These are phyloP conservation scores for Tachina lurida DNA, from an alignment of 2,888 invertebrate species.

Conservation along the genomic window DNA sequence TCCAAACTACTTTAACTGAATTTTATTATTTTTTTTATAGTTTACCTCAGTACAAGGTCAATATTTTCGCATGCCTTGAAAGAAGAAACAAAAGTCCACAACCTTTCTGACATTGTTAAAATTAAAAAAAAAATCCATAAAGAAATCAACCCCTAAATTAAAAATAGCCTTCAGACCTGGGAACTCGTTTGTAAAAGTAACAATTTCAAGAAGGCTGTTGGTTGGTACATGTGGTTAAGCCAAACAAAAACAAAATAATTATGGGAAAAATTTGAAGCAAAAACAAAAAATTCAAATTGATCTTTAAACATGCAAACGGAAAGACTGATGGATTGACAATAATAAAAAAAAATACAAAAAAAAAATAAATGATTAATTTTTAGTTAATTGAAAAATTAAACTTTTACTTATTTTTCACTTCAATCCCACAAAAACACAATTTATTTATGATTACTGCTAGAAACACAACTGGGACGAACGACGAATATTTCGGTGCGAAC, in stretches of 20 bases:
- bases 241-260: constrained; percentile 43
- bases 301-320: constrained; percentile 58
- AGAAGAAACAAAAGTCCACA: background rate
- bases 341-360: background rate
- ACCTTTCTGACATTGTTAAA: constrained; percentile 16
- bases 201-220: constrained; percentile 49
- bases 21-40: background rate
- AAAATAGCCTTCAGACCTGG: constrained; percentile 61
- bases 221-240: constrained; percentile 52
- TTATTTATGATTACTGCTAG: constrained; percentile 46
- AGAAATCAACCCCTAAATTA: constrained; percentile 52
- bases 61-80: constrained; percentile 3
- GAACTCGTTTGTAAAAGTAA: constrained; percentile 40
- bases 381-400: constrained; percentile 10
- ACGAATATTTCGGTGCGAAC: no score
- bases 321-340: constrained; percentile 6
- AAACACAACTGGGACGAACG: no score
- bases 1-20: background rate
- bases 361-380: constrained; percentile 45
- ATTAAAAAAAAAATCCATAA: background rate
- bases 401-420: constrained; percentile 54
- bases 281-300: constrained; percentile 36
- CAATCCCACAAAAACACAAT: constrained; percentile 2
- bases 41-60: constrained; percentile 32
- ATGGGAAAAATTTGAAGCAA: constrained; percentile 49